Evolutionary conservation across 2,797 vertebrate genomes (phyloP).

Genomic region (Crotalus adamanteus): DNA sequence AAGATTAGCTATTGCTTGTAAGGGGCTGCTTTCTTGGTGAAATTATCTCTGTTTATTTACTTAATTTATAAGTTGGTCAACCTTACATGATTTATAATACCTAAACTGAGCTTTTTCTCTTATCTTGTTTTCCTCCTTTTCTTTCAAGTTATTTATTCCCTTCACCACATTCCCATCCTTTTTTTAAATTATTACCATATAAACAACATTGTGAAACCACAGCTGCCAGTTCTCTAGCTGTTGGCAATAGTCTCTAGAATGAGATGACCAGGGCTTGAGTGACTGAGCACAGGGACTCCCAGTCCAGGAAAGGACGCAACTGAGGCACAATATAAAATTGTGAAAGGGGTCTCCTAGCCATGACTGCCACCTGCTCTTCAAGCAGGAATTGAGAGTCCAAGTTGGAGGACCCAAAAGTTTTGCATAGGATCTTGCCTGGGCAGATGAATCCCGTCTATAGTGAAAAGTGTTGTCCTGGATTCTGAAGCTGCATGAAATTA

Average conservation of each 20-base stretch:
- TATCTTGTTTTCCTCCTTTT: background rate
- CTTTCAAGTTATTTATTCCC: background rate
- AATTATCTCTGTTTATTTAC: background rate
- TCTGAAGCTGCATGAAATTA: too few species aligned
- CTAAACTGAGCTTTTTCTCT: background rate
- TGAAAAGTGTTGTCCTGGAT: background rate
- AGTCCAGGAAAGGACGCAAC: background rate
- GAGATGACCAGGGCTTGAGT: background rate
- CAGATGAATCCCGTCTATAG: background rate
- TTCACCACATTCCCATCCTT: background rate
- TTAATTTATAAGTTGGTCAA: background rate
- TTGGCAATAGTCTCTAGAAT: background rate
- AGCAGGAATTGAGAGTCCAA: background rate
- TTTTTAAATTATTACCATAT: background rate
- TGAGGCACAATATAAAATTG: background rate
- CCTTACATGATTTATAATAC: background rate
- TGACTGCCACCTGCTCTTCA: background rate
- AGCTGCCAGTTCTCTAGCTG: background rate
- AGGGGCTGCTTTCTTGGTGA: background rate
- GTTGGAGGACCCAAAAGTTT: background rate
- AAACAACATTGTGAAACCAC: background rate
- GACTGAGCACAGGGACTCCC: background rate
- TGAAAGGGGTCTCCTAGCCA: background rate
- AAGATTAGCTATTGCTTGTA: background rate
- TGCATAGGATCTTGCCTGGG: background rate